A percentile compares a stretch with the other conserved stretches of the same genome.
Evolutionary conservation across 2,113 vertebrate species (phyloP).

Genomic region (Campylomormyrus tamandua): DNA sequence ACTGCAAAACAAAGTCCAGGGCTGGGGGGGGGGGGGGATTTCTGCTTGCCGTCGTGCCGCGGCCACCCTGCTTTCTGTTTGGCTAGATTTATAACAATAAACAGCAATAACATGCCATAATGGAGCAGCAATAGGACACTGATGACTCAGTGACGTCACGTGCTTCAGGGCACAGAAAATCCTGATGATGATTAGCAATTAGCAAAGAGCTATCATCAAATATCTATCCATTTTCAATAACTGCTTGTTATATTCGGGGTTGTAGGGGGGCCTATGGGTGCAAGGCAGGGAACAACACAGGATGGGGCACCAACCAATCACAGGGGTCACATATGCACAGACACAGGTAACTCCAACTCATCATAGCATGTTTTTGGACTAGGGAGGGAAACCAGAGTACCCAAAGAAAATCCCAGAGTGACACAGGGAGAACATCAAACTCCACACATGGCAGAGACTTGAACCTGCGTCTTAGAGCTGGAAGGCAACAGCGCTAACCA

Average conservation of each 20-base stretch:
- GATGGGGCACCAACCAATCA: background rate
- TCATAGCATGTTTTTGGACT: background rate
- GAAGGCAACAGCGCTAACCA: background rate
- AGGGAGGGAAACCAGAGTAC: background rate
- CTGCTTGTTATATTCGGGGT: background rate
- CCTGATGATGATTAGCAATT: background rate
- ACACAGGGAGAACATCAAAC: background rate
- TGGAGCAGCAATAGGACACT: background rate
- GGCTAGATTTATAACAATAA: constrained; percentile 2
- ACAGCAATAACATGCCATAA: background rate
- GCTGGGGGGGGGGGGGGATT: background rate
- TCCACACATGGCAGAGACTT: background rate
- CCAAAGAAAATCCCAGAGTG: background rate
- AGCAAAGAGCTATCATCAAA: background rate
- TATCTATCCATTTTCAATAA: background rate
- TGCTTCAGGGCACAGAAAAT: background rate
- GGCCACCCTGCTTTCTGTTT: background rate
- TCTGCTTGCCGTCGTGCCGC: too few species aligned
- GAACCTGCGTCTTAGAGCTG: background rate
- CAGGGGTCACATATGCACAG: too few species aligned
- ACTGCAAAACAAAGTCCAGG: background rate
- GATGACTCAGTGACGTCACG: background rate
- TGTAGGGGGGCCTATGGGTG: background rate
- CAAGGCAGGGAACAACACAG: background rate
- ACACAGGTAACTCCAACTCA: background rate